Percentiles rank a stretch among this genome's conserved stretches.
Evolutionary conservation across 2,888 invertebrate genomes (phyloP).

Genomic region (Sinodicranocentrus sp.): DNA sequence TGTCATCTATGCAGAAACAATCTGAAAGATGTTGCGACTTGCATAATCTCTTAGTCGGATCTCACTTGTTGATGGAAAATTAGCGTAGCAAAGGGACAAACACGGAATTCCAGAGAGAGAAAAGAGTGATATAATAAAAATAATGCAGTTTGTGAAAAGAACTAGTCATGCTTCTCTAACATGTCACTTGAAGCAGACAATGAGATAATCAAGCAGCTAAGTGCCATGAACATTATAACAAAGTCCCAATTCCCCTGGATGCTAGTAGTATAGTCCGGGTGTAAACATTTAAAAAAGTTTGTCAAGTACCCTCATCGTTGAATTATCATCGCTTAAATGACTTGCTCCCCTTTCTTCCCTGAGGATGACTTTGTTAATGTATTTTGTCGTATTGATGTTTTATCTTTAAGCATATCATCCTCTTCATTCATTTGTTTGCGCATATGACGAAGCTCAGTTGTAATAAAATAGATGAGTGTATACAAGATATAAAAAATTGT

Average conservation of each 20-base stretch:
- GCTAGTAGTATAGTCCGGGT: constrained; percentile 58
- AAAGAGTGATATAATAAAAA: constrained; percentile 54
- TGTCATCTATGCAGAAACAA: no score
- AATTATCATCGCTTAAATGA: constrained; percentile 65
- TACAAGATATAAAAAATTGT: constrained; percentile 16
- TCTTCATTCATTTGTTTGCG: constrained; percentile 7
- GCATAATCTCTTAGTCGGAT: constrained; percentile 57
- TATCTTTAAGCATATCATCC: constrained; percentile 38
- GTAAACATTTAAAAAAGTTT: constrained; percentile 75
- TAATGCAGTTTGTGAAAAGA: constrained; percentile 52
- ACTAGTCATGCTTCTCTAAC: constrained; percentile 66
- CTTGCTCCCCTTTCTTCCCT: constrained; percentile 56
- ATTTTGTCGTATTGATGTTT: constrained; percentile 45
- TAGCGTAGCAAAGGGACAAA: constrained; percentile 49
- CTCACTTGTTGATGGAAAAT: constrained; percentile 66
- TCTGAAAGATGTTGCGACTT: no score
- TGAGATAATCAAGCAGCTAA: constrained; percentile 68
- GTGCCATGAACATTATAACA: constrained; percentile 67
- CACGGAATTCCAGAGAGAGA: constrained; percentile 20
- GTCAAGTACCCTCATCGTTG: constrained; percentile 73
- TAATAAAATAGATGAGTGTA: constrained; percentile 37
- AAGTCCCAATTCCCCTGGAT: constrained; percentile 58
- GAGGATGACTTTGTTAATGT: constrained; percentile 65
- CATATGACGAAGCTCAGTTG: constrained; percentile 43
- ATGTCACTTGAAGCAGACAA: constrained; percentile 66